Percentiles rank a stretch among this genome's conserved stretches.
These are phyloP conservation scores for Lymantria monacha DNA, from an alignment of 2,888 invertebrate genomes.

Conservation along the genomic window DNA sequence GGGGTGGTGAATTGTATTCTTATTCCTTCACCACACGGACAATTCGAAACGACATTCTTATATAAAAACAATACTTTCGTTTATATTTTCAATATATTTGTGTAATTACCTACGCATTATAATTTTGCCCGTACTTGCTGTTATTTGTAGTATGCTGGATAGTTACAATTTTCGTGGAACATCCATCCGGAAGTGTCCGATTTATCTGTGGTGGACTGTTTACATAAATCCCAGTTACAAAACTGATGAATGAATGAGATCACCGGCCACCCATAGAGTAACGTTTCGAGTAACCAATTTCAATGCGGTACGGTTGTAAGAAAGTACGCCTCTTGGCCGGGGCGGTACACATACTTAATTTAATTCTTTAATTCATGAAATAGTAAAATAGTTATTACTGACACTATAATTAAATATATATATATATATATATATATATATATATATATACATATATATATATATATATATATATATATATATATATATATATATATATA, in stretches of 20 bases:
- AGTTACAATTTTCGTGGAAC: conserved; percentile 31
- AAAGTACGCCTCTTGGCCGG: conserved; percentile 38
- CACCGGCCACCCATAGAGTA: conserved; percentile 73
- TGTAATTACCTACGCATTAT: no score
- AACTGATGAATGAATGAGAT: conserved; percentile 50
- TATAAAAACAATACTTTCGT: not conserved
- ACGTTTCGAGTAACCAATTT: conserved; percentile 49
- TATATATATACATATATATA: no score
- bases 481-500: no score
- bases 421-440: no score
- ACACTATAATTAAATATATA: no score
- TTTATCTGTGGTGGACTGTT: conserved; percentile 53
- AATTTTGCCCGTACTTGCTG: no score
- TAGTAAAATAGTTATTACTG: no score
- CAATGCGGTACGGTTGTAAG: conserved; percentile 33
- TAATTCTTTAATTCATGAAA: no score
- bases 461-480: no score
- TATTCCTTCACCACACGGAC: no score
- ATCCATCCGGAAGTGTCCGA: conserved; percentile 74
- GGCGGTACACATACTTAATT: not conserved
- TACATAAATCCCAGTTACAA: conserved; percentile 53
- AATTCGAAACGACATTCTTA: no score
- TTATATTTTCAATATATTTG: not conserved
- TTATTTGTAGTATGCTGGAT: conserved; percentile 1
- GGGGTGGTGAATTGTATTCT: no score